Conservation (phyloP, 2,888 invertebrate species). For the Labia minor region DNA sequence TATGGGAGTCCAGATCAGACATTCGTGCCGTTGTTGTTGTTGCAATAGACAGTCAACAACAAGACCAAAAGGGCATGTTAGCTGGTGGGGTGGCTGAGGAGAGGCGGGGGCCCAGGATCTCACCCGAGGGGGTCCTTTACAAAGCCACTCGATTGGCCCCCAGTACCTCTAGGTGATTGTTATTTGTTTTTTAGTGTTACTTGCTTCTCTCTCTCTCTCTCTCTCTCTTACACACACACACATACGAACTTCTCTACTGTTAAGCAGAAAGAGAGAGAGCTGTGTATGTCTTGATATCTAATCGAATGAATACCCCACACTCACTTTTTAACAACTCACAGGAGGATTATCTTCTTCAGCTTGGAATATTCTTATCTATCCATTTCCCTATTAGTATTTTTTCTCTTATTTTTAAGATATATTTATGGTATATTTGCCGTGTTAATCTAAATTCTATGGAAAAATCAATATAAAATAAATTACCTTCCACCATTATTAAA, state of each 20-base stretch:
- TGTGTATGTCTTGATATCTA: too few relatives aligned
- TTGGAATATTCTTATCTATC: slow-evolving; percentile 1
- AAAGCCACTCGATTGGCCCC: slow-evolving; percentile 9
- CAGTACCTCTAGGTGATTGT: neutral
- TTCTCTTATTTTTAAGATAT: too few relatives aligned
- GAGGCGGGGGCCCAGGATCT: neutral
- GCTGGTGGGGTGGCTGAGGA: neutral
- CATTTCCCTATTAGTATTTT: neutral
- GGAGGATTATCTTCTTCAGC: neutral
- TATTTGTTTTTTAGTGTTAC: slow-evolving; percentile 7
- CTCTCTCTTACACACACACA: too few relatives aligned
- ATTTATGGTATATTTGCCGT: too few relatives aligned
- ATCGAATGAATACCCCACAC: neutral
- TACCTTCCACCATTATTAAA: too few relatives aligned
- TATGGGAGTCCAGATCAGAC: neutral
- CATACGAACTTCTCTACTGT: too few relatives aligned
- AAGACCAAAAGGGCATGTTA: slow-evolving; percentile 13
- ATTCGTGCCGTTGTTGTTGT: neutral
- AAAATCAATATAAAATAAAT: too few relatives aligned
- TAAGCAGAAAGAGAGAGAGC: too few relatives aligned
- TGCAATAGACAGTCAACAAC: slow-evolving; percentile 4
- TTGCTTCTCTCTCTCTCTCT: neutral
- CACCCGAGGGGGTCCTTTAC: slow-evolving; percentile 13
- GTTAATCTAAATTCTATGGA: too few relatives aligned
- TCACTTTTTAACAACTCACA: neutral